A percentile compares a stretch with the other conserved stretches of the same genome.
Conservation (phyloP, 2,888 invertebrate genomes). For the Nemapogon koenigi region DNA sequence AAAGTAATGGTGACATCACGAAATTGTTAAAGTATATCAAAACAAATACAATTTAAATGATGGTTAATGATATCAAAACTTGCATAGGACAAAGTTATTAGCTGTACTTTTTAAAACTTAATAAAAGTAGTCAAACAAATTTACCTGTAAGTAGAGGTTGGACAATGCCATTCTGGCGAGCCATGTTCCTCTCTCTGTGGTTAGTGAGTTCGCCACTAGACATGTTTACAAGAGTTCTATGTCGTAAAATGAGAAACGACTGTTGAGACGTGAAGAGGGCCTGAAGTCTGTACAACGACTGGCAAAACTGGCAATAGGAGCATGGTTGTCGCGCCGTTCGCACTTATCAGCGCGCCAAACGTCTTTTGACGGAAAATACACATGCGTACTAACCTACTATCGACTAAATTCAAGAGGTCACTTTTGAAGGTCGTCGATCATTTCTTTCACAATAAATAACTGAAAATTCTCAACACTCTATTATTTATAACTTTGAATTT, state of each 20-base stretch:
- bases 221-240: constrained; percentile 34
- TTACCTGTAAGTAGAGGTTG: constrained; percentile 90
- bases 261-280: constrained; percentile 32
- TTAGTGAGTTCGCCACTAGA: constrained; percentile 35
- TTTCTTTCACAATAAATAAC: too few species aligned
- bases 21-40: too few species aligned
- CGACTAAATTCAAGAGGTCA: constrained; percentile 27
- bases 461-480: too few species aligned
- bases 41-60: neutral
- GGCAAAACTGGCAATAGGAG: too few species aligned
- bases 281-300: constrained; percentile 42
- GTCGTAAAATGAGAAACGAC: too few species aligned
- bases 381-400: constrained; percentile 32
- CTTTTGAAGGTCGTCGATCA: constrained; percentile 33
- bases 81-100: too few species aligned
- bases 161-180: constrained; percentile 81
- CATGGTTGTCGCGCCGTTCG: constrained; percentile 39
- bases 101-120: constrained; percentile 16
- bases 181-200: constrained; percentile 38
- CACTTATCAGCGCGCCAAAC: constrained; percentile 56
- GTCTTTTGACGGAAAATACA: constrained; percentile 42
- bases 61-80: neutral
- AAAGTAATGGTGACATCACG: too few species aligned
- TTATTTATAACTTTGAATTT: too few species aligned
- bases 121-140: constrained; percentile 12